Percentiles rank a stretch among this genome's conserved stretches.
Evolutionary conservation across 2,888 invertebrate species (phyloP).

Genomic region (Spodoptera picta): DNA sequence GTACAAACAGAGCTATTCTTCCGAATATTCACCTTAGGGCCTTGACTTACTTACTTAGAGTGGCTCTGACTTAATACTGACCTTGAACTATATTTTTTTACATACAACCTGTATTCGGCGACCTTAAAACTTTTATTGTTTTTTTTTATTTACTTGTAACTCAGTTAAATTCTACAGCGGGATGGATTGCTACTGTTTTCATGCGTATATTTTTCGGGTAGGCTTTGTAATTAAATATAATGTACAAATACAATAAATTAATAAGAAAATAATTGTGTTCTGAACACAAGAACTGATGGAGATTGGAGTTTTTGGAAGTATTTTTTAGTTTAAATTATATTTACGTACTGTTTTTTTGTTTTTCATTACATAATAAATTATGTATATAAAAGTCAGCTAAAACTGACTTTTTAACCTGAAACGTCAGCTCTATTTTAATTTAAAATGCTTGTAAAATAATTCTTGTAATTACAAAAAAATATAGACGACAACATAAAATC

Average conservation of each 20-base stretch:
- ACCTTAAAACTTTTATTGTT: slow-evolving; percentile 26
- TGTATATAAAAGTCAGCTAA: too few relatives aligned
- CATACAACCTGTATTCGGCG: slow-evolving; percentile 8
- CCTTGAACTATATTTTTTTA: neutral
- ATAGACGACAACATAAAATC: too few relatives aligned
- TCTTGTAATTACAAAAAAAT: neutral
- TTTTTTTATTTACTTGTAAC: slow-evolving; percentile 41
- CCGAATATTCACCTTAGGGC: too few relatives aligned
- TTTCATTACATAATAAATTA: too few relatives aligned
- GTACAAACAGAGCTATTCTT: too few relatives aligned
- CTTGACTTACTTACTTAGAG: too few relatives aligned
- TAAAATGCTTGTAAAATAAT: too few relatives aligned
- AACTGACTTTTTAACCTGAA: too few relatives aligned
- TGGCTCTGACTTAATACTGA: too few relatives aligned
- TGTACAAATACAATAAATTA: slow-evolving; percentile 55
- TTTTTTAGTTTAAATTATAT: neutral
- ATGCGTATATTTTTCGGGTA: slow-evolving; percentile 44
- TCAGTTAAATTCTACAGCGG: slow-evolving; percentile 17
- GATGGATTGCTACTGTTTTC: slow-evolving; percentile 42
- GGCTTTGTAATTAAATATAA: slow-evolving; percentile 38
- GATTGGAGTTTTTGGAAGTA: slow-evolving; percentile 27
- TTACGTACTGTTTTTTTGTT: too few relatives aligned
- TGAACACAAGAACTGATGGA: slow-evolving; percentile 56
- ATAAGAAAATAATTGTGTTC: slow-evolving; percentile 51
- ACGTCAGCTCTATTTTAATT: too few relatives aligned